Percentiles rank a stretch among this genome's conserved stretches.
These are phyloP conservation scores for Rhinella marina DNA, from an alignment of 2,797 vertebrate genomes.

Conservation along the genomic window DNA sequence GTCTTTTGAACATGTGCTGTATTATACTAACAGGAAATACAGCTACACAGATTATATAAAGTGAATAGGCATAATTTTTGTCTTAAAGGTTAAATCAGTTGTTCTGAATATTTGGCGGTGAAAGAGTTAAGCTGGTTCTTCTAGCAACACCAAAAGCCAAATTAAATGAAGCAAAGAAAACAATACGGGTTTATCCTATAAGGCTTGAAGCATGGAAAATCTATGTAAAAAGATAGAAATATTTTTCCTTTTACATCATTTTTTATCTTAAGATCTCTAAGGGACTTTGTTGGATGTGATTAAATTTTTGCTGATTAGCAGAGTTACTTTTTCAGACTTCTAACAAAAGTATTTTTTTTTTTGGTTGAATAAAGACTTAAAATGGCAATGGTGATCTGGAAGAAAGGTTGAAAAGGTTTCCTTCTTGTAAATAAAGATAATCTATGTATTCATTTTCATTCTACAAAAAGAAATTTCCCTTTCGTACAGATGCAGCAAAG, in stretches of 20 bases:
- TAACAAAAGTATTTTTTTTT: slow-evolving; percentile 12
- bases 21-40: too few species aligned
- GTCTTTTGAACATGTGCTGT: too few species aligned
- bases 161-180: not conserved
- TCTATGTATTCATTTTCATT: not conserved
- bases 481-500: not conserved
- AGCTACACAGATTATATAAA: too few species aligned
- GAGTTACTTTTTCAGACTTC: slow-evolving; percentile 19
- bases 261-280: slow-evolving; percentile 41
- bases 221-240: slow-evolving; percentile 45
- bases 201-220: slow-evolving; percentile 49
- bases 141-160: not conserved
- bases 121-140: slow-evolving; percentile 21
- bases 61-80: too few species aligned
- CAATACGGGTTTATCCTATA: slow-evolving; percentile 27
- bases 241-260: slow-evolving; percentile 52
- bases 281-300: slow-evolving; percentile 31
- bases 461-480: not conserved
- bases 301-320: slow-evolving; percentile 37
- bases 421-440: not conserved
- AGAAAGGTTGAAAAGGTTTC: not conserved
- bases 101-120: not conserved
- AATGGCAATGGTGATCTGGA: not conserved
- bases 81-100: too few species aligned
- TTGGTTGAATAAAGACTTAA: slow-evolving; percentile 15